phyloP scores from a whole-genome alignment of 2,113 vertebrate species.

The Spea bombifrons region DNA sequence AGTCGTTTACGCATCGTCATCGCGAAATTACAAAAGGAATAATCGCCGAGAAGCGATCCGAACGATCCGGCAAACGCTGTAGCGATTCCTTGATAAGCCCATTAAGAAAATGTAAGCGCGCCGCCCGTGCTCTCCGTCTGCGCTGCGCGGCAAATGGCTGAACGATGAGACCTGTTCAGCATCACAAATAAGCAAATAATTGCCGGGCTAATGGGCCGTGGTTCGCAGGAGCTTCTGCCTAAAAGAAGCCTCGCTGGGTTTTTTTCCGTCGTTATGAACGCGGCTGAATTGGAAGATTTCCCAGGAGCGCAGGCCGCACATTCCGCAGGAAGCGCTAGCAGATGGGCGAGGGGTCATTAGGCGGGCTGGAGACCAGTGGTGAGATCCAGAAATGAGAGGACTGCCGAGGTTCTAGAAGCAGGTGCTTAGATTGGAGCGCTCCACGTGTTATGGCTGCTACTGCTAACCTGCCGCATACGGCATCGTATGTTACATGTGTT shows the following conservation, averaged over 20 bases:
- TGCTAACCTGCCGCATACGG: too few relatives aligned
- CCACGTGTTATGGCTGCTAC: too few relatives aligned
- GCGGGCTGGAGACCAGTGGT: slow-evolving; percentile 19
- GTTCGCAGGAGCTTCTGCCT: not conserved
- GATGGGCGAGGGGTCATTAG: slow-evolving; percentile 36
- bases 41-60: too few relatives aligned
- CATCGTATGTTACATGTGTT: too few relatives aligned
- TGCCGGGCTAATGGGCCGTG: slow-evolving; percentile 16
- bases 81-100: slow-evolving; percentile 11
- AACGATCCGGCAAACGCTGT: too few relatives aligned
- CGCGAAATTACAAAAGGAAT: too few relatives aligned
- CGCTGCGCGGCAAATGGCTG: slow-evolving; percentile 16
- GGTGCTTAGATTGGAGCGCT: not conserved
- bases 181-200: slow-evolving; percentile 27
- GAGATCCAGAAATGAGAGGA: slow-evolving; percentile 16
- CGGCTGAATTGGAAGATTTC: not conserved
- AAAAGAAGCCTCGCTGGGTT: not conserved
- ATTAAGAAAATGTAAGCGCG: slow-evolving; percentile 24
- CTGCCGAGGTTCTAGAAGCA: slow-evolving; percentile 5
- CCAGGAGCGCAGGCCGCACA: slow-evolving; percentile 22
- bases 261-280: not conserved
- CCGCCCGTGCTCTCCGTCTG: not conserved
- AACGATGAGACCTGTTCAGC: slow-evolving; percentile 10
- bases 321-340: slow-evolving; percentile 14
- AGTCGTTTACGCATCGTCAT: too few relatives aligned